phyloP scores from a whole-genome alignment of 2,888 invertebrate genomes.

The Phragmatobia fuliginosa region DNA sequence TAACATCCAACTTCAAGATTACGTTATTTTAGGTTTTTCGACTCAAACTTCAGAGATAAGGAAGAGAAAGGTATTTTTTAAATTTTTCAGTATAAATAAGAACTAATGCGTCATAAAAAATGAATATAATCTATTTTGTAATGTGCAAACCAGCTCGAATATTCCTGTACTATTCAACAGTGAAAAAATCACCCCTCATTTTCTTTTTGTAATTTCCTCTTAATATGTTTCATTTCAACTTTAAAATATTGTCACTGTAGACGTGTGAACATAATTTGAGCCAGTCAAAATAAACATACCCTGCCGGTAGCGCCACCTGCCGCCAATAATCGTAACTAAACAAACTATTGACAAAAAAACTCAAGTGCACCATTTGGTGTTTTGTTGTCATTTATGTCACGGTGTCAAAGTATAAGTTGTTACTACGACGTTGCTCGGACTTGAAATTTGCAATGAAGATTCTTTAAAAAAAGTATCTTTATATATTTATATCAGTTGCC shows the following conservation, averaged over 20 bases:
- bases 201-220: not conserved
- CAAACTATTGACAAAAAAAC: slow-evolving; percentile 21
- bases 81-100: too few species aligned
- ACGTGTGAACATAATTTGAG: slow-evolving; percentile 22
- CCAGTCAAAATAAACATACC: slow-evolving; percentile 25
- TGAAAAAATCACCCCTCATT: not conserved
- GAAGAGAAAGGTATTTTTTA: too few species aligned
- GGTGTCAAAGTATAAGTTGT: not conserved
- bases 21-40: too few species aligned
- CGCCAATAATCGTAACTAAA: slow-evolving; percentile 26
- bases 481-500: too few species aligned
- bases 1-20: too few species aligned
- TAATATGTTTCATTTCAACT: slow-evolving; percentile 14
- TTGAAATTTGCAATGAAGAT: too few species aligned
- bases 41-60: too few species aligned
- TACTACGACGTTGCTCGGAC: not conserved
- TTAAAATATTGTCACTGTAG: slow-evolving; percentile 6
- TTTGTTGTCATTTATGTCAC: not conserved
- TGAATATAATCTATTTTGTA: too few species aligned
- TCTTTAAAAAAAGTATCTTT: too few species aligned
- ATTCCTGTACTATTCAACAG: too few species aligned
- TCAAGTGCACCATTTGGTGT: slow-evolving; percentile 12
- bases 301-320: slow-evolving; percentile 27
- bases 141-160: too few species aligned
- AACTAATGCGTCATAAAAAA: too few species aligned